Conservation (phyloP, 2,113 vertebrate genomes). For the Arenaria interpres region DNA sequence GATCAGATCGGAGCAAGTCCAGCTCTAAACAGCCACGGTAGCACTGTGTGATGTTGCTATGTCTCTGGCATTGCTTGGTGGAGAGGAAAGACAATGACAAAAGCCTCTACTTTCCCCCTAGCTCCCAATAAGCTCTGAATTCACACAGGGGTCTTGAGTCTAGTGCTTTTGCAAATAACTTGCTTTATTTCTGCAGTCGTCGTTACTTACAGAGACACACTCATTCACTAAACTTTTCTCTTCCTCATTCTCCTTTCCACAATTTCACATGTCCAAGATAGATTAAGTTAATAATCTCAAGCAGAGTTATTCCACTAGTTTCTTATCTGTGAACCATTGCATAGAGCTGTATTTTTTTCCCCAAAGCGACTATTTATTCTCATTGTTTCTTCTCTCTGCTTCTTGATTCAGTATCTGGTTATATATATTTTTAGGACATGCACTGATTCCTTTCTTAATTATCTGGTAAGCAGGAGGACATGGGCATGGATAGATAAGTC, state of each 20-base stretch:
- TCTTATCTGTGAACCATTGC: not conserved
- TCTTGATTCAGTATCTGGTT: not conserved
- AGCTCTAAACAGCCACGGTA: not conserved
- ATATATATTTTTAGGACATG: not conserved
- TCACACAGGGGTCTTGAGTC: not conserved
- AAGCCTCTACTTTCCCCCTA: not conserved
- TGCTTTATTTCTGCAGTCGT: not conserved
- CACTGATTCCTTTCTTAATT: not conserved
- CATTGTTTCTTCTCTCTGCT: not conserved
- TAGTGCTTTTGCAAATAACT: not conserved
- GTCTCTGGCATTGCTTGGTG: not conserved
- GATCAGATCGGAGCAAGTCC: not conserved
- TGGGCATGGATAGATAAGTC: no score
- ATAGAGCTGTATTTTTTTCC: not conserved
- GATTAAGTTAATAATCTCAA: not conserved
- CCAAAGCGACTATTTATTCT: not conserved
- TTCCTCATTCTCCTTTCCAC: not conserved
- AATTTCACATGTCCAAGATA: not conserved
- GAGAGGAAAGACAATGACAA: not conserved
- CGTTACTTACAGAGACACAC: not conserved
- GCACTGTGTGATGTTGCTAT: accelerated
- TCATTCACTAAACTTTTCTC: not conserved
- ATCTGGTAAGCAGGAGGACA: not conserved
- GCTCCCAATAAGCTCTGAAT: not conserved
- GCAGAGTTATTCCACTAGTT: not conserved